phyloP scores from a whole-genome alignment of 2,797 vertebrate species.

The Catharus ustulatus region DNA sequence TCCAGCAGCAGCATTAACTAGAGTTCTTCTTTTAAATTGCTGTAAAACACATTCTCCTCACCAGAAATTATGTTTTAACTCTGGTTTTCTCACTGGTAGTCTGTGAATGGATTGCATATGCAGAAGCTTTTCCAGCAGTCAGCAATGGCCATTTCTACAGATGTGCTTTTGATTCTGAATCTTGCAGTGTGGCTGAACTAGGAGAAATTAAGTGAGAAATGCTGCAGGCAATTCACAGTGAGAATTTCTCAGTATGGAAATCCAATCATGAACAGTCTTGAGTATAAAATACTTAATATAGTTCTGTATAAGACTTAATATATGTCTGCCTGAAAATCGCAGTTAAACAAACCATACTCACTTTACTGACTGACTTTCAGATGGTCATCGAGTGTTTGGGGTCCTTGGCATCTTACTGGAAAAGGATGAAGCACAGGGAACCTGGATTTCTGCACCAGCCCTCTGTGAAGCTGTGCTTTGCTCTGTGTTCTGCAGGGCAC shows the following conservation, averaged over 20 bases:
- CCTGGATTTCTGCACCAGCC: not conserved
- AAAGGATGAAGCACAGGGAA: not conserved
- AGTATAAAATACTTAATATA: not conserved
- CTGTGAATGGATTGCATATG: not conserved
- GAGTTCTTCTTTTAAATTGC: not conserved
- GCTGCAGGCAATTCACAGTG: not conserved
- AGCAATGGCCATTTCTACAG: not conserved
- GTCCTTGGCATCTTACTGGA: not conserved
- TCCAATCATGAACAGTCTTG: not conserved
- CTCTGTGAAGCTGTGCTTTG: not conserved
- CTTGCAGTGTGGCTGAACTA: not conserved
- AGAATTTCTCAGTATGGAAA: not conserved
- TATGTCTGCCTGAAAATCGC: not conserved
- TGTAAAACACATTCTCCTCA: not conserved
- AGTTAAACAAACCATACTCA: not conserved
- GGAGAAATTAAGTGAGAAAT: not conserved
- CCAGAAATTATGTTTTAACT: not conserved
- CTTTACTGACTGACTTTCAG: not conserved
- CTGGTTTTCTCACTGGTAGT: not conserved
- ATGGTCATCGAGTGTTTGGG: not conserved
- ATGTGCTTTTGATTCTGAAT: not conserved
- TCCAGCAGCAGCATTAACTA: not conserved
- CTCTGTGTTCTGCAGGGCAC: not conserved
- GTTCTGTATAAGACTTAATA: not conserved
- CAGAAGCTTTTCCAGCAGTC: not conserved